These are phyloP conservation scores for Drosophila mimica DNA, from an alignment of 2,888 invertebrate species.

Conservation along the genomic window DNA sequence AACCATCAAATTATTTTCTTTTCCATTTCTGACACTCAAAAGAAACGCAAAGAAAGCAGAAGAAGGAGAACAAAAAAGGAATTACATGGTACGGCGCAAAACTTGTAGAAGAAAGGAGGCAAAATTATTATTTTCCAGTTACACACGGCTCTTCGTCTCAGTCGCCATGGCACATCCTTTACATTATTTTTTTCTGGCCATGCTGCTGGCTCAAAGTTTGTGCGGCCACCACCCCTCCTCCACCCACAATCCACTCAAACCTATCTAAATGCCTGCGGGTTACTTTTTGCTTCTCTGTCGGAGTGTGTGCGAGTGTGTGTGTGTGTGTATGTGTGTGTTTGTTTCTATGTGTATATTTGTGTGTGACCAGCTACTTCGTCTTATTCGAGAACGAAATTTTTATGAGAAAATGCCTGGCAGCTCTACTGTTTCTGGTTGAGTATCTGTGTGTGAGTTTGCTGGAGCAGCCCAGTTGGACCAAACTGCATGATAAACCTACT, in stretches of 20 bases:
- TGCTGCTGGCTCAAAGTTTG: slow-evolving; percentile 76
- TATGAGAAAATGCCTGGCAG: slow-evolving; percentile 79
- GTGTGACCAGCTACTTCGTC: slow-evolving; percentile 74
- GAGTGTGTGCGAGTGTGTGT: slow-evolving; percentile 23
- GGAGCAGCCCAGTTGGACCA: slow-evolving; percentile 44
- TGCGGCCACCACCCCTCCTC: slow-evolving; percentile 42
- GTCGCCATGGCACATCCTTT: slow-evolving; percentile 79
- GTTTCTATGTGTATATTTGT: slow-evolving; percentile 30
- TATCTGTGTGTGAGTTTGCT: slow-evolving; percentile 43
- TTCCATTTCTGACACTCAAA: slow-evolving; percentile 85
- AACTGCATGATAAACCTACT: slow-evolving; percentile 29
- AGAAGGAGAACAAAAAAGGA: slow-evolving; percentile 49
- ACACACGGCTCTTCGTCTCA: slow-evolving; percentile 74
- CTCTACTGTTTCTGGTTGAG: slow-evolving; percentile 45
- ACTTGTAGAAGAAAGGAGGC: slow-evolving; percentile 41
- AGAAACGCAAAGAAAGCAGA: slow-evolving; percentile 71
- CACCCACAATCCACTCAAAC: slow-evolving; percentile 10
- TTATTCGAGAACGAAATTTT: slow-evolving; percentile 79
- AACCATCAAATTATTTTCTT: slow-evolving; percentile 85
- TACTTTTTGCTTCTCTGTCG: slow-evolving; percentile 62
- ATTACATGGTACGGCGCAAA: slow-evolving; percentile 51
- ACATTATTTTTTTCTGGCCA: slow-evolving; percentile 67
- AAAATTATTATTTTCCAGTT: slow-evolving; percentile 85
- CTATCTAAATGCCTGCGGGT: slow-evolving; percentile 74
- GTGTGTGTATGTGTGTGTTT: slow-evolving; percentile 19